Evolutionary conservation across 2,888 invertebrate species (phyloP).

Genomic region (Chaetoderma sp.): DNA sequence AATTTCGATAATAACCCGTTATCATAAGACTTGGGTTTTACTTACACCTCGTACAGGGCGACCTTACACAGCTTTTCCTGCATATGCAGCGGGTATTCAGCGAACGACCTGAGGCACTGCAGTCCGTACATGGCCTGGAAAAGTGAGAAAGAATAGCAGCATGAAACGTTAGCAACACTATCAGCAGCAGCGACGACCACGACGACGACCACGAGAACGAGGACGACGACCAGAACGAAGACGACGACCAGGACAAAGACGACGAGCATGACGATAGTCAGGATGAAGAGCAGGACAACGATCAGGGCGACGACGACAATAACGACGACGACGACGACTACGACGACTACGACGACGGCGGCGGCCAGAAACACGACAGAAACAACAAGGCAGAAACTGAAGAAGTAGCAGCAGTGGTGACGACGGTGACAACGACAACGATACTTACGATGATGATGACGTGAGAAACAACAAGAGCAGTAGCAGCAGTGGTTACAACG

Average conservation of each 20-base stretch:
- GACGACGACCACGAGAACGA: not conserved
- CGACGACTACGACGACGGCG: not conserved
- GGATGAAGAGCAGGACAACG: not conserved
- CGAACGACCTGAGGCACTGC: conserved; percentile 62
- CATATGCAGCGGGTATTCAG: conserved; percentile 67
- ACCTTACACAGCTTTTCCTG: conserved; percentile 66
- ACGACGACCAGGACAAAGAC: not conserved
- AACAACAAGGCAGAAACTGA: too few species aligned
- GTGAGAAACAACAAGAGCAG: too few species aligned
- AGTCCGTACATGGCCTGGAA: conserved; percentile 62
- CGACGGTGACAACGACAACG: too few species aligned
- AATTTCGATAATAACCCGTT: too few species aligned
- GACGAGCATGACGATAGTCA: not conserved
- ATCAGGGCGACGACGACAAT: not conserved
- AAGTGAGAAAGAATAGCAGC: not conserved
- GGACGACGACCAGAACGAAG: not conserved
- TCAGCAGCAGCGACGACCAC: too few species aligned
- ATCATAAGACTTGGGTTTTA: too few species aligned
- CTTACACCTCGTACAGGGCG: conserved; percentile 66
- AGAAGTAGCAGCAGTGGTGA: too few species aligned
- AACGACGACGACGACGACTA: not conserved
- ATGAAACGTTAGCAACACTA: not conserved
- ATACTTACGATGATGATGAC: too few species aligned
- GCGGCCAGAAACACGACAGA: too few species aligned
- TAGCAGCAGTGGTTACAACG: too few species aligned